These are phyloP conservation scores for Gnathonemus echidnorhynchus DNA, from an alignment of 2,113 vertebrate genomes.

Conservation along the genomic window DNA sequence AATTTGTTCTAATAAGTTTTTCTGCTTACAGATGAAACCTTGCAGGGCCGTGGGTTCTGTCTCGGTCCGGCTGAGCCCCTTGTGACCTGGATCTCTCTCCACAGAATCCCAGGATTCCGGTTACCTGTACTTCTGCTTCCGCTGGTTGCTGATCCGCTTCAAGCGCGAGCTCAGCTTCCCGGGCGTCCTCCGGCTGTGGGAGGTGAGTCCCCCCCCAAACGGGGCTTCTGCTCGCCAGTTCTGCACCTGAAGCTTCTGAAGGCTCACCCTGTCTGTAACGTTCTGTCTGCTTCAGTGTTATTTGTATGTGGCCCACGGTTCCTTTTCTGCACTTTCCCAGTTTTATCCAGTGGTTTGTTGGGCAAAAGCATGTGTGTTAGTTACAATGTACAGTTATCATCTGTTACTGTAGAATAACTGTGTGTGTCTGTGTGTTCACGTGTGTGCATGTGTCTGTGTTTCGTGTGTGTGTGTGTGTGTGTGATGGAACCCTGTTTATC, in stretches of 20 bases:
- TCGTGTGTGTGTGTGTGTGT: not conserved
- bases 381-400: not conserved
- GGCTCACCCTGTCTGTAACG: not conserved
- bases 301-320: not conserved
- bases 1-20: not conserved
- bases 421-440: too few species aligned
- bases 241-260: not conserved
- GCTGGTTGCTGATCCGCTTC: slow-evolving; percentile 95
- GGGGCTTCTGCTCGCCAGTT: too few species aligned
- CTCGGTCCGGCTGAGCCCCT: not conserved
- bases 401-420: not conserved
- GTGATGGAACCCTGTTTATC: not conserved
- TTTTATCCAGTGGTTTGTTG: not conserved
- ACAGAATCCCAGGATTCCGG: slow-evolving; percentile 80
- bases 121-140: slow-evolving; percentile 80
- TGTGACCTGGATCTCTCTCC: not conserved
- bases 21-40: not conserved
- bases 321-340: not conserved
- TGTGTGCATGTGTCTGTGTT: not conserved
- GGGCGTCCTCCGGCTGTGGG: slow-evolving; percentile 92
- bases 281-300: not conserved
- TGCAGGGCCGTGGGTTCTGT: not conserved
- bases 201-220: slow-evolving; percentile 64
- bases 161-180: slow-evolving; percentile 95
- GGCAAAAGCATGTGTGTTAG: not conserved